A percentile compares a stretch with the other conserved stretches of the same genome.
Evolutionary conservation across 1,140 invertebrate species (phyloP).

Genomic region (Melitaea cinxia): DNA sequence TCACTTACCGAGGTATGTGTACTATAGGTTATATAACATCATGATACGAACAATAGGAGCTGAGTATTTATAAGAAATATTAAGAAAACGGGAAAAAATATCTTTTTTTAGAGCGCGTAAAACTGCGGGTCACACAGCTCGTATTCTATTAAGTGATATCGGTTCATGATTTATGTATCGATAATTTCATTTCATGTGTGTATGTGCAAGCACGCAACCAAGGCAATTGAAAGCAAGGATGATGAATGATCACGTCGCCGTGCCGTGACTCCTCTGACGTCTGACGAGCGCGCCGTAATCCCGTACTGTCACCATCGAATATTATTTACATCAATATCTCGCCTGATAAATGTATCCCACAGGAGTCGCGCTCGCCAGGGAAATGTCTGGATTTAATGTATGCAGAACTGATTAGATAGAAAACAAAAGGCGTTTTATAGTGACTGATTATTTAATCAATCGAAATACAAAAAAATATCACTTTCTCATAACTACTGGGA

Average conservation of each 20-base stretch:
- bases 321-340: slow-evolving; percentile 13
- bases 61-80: too few species aligned
- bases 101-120: too few species aligned
- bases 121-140: too few species aligned
- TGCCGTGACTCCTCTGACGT: not conserved
- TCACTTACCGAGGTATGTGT: too few species aligned
- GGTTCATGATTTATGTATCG: too few species aligned
- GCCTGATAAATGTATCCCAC: slow-evolving; percentile 5
- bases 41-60: too few species aligned
- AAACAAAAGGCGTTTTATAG: not conserved
- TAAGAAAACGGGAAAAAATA: too few species aligned
- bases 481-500: not conserved
- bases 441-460: too few species aligned
- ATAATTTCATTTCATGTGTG: too few species aligned
- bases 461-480: not conserved
- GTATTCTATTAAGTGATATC: too few species aligned
- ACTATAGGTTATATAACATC: too few species aligned
- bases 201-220: too few species aligned
- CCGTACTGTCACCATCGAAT: slow-evolving; percentile 13
- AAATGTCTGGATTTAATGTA: not conserved
- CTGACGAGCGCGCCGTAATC: slow-evolving; percentile 11
- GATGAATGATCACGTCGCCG: slow-evolving; percentile 6
- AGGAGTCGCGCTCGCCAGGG: not conserved
- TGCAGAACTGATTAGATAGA: not conserved
- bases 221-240: not conserved